phyloP scores from a whole-genome alignment of 2,113 vertebrate genomes.

The Xenus cinereus region DNA sequence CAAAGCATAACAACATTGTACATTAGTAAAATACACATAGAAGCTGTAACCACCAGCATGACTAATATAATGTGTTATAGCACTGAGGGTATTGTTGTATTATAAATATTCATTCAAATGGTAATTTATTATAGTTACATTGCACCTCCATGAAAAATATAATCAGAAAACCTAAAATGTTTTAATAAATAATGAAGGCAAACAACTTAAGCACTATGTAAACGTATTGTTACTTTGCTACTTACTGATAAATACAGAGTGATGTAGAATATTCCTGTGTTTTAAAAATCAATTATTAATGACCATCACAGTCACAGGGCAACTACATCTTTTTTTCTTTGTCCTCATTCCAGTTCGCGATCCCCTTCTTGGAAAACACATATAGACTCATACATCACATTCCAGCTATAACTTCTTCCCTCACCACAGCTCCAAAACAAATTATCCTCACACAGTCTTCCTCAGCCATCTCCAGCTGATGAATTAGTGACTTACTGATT shows the following conservation, averaged over 20 bases:
- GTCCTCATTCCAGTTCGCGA: background rate
- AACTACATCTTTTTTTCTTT: background rate
- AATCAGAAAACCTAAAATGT: background rate
- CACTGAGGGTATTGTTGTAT: background rate
- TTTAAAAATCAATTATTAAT: background rate
- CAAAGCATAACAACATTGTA: background rate
- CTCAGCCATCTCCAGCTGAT: background rate
- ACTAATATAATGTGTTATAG: background rate
- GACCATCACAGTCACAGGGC: background rate
- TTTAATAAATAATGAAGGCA: background rate
- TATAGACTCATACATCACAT: background rate
- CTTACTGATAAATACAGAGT: background rate
- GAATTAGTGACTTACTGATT: background rate
- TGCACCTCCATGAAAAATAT: constrained; percentile 16
- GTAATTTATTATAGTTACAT: background rate
- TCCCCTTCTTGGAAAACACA: background rate
- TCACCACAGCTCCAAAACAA: background rate
- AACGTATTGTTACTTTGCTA: background rate
- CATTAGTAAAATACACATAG: background rate
- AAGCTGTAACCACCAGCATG: background rate
- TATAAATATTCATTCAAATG: constrained; percentile 34
- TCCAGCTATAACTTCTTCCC: background rate
- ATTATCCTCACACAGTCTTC: background rate
- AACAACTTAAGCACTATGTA: background rate
- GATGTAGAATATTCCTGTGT: background rate